Conservation (phyloP, 2,113 vertebrate species). For the Sorex araneus region DNA sequence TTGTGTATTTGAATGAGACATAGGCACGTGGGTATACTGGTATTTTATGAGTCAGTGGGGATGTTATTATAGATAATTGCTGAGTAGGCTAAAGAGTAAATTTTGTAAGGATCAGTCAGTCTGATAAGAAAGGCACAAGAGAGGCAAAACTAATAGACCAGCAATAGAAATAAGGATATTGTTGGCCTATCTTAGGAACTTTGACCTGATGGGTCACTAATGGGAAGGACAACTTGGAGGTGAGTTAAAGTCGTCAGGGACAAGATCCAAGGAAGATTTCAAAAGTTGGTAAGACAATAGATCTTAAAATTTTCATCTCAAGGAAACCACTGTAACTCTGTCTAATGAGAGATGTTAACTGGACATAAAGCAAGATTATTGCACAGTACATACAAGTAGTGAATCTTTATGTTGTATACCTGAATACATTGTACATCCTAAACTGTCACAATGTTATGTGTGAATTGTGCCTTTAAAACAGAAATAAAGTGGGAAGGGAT, state of each 20-base stretch:
- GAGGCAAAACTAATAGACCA: background rate
- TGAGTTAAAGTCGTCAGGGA: background rate
- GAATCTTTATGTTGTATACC: background rate
- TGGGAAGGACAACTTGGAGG: background rate
- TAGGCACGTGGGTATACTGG: background rate
- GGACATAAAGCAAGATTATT: background rate
- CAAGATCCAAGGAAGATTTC: background rate
- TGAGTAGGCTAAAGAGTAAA: background rate
- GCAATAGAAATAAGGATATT: background rate
- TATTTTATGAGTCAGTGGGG: background rate
- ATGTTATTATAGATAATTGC: background rate
- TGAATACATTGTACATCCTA: background rate
- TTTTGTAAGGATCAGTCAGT: rapidly evolving
- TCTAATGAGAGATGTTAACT: background rate
- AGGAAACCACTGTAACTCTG: background rate
- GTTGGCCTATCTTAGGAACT: background rate
- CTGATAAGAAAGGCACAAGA: background rate
- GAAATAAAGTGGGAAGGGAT: too few species aligned
- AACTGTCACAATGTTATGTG: background rate
- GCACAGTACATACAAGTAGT: background rate
- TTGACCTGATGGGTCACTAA: background rate
- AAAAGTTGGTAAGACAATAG: background rate
- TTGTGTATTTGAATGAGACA: background rate
- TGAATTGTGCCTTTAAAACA: background rate
- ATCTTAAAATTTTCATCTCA: background rate